Evolutionary conservation across 2,113 vertebrate species (phyloP), one percentile per base, ranked within the genome.

Genomic region (Cacatua alba): DNA sequence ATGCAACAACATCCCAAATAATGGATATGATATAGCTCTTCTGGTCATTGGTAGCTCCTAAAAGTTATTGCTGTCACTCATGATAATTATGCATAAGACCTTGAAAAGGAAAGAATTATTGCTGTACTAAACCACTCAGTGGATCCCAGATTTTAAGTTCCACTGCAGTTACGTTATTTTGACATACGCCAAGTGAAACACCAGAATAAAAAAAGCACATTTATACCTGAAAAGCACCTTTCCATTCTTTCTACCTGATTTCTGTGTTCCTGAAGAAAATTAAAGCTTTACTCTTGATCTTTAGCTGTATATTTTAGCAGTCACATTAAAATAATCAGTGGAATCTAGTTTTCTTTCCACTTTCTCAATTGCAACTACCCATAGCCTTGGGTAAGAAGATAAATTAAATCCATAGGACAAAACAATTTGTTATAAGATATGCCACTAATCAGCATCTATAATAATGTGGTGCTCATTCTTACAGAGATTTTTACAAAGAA

Each of bases 111-210:
- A 94, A 74, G 28, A 90, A 39, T 68, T 82, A 65, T 25, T 86
- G 41, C 70, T 37, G 9, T 51, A 93, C 49, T 68, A 83, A 92
- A 86, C 37, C n/a, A 67, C n/a, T 53, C 68, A 18, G 51, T 59
- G 68, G 79, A 64, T 95, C 53, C 67, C 72, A 53, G 64, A 77
- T 88, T 90, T 92, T 46, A 53, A 92, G 92, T 86, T 88, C 37
- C 17, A 52, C 44, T 46, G 51, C 41, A 86, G 79, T 88, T 92
- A 72, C 20, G 53, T 78, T 93, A 77, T 95, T 94, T 92, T 94
- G 76, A 83, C 37, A 43, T 8, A 17, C 35, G 39, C 63, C 88
- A 83, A 92, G 37, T 14, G 55, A 81, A 59, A 44, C 17, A 72
- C 44, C 24, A 69, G 77, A 84, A 76, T 15, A 76, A 67, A 67